Percentiles rank a stretch among this genome's conserved stretches.
phyloP scores from a whole-genome alignment of 2,888 invertebrate species.

The Halocaridina rubra region DNA sequence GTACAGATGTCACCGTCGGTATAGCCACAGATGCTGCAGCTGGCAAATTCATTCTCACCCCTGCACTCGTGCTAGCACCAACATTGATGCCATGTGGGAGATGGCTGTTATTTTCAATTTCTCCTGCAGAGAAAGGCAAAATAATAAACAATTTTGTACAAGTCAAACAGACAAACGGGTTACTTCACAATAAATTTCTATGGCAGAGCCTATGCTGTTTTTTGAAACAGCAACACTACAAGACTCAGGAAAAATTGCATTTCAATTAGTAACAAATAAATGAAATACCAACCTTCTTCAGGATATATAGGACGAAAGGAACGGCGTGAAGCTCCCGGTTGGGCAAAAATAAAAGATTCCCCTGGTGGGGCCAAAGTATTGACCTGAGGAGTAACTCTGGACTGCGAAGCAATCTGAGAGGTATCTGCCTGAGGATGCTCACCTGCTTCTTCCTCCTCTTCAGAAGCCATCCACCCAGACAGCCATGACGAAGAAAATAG shows the following conservation, averaged over 20 bases:
- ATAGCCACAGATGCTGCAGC: neutral
- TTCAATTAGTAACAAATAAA: neutral
- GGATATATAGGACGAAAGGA: slow-evolving; percentile 46
- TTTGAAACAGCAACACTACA: too few relatives aligned
- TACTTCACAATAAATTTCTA: too few relatives aligned
- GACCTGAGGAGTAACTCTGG: neutral
- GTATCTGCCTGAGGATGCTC: slow-evolving; percentile 17
- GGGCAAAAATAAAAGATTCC: slow-evolving; percentile 46
- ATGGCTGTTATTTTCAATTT: slow-evolving; percentile 19
- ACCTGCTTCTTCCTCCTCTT: slow-evolving; percentile 35
- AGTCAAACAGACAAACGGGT: too few relatives aligned
- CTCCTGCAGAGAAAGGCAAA: neutral
- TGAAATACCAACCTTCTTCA: slow-evolving; percentile 38
- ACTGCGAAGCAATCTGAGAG: neutral
- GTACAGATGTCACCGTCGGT: slow-evolving; percentile 1
- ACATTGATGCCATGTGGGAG: slow-evolving; percentile 25
- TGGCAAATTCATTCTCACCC: slow-evolving; percentile 16
- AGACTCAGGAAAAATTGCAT: too few relatives aligned
- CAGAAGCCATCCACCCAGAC: slow-evolving; percentile 51
- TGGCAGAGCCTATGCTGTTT: too few relatives aligned
- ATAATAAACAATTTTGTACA: too few relatives aligned
- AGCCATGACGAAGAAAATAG: slow-evolving; percentile 58
- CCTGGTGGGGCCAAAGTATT: slow-evolving; percentile 33
- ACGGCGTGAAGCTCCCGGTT: slow-evolving; percentile 27
- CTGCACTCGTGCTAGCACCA: slow-evolving; percentile 43